Conservation (phyloP, 2,113 vertebrate species). For the Myotis davidii region DNA sequence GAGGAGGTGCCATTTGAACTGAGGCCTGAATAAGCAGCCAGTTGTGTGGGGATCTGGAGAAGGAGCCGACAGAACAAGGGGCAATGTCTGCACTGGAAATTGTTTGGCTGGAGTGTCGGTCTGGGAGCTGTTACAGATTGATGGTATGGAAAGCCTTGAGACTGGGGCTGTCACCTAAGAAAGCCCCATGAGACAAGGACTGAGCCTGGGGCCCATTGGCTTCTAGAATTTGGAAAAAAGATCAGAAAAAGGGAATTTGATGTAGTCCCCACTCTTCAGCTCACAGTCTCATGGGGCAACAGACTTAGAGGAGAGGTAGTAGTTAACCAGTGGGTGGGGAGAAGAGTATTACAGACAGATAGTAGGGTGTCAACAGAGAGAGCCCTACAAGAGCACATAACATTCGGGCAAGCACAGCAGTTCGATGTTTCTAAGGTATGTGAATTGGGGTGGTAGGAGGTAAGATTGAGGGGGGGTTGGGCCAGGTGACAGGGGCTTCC, state of each 20-base stretch:
- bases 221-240: background rate
- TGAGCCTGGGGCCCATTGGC: background rate
- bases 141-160: background rate
- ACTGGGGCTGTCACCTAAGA: background rate
- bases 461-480: background rate
- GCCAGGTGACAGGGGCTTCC: background rate
- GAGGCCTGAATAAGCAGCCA: background rate
- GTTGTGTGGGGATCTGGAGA: background rate
- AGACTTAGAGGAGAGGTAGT: background rate
- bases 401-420: background rate
- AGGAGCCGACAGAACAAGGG: background rate
- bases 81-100: background rate
- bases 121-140: background rate
- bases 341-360: background rate
- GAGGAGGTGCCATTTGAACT: background rate
- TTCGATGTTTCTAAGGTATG: background rate
- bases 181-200: background rate
- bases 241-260: background rate
- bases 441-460: background rate
- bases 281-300: background rate
- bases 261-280: background rate
- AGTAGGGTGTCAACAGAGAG: background rate
- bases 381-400: background rate
- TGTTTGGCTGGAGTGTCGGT: background rate
- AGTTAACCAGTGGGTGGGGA: background rate